A percentile compares a stretch with the other conserved stretches of the same genome.
phyloP scores from a whole-genome alignment of 1,140 invertebrate species.

The Tetragnatha versicolor region DNA sequence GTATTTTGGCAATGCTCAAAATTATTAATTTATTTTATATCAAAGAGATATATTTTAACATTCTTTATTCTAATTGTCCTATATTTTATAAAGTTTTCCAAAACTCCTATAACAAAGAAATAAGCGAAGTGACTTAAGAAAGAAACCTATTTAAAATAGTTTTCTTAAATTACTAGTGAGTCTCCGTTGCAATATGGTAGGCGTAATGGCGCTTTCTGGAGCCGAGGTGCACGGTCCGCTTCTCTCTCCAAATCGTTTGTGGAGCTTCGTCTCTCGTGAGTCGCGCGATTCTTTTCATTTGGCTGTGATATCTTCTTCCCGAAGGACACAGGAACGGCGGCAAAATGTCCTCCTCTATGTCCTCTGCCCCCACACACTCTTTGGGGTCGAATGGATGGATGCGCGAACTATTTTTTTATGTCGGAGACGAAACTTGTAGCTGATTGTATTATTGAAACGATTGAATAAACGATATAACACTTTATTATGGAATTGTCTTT shows the following conservation, averaged over 20 bases:
- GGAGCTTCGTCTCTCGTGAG: constrained; percentile 18
- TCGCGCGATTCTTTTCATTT: constrained; percentile 30
- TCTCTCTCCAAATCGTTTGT: neutral
- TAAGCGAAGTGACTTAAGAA: too few relatives aligned
- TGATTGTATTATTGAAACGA: constrained; percentile 47
- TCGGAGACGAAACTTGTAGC: constrained; percentile 50
- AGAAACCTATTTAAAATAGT: too few relatives aligned
- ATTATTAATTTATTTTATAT: too few relatives aligned
- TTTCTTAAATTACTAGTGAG: too few relatives aligned
- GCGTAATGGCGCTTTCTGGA: too few relatives aligned
- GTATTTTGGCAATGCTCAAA: too few relatives aligned
- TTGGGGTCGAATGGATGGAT: constrained; percentile 5
- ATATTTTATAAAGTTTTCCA: too few relatives aligned
- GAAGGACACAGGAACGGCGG: constrained; percentile 10
- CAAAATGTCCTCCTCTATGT: constrained; percentile 14
- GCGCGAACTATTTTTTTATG: constrained; percentile 52
- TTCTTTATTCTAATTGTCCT: too few relatives aligned
- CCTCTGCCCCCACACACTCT: neutral
- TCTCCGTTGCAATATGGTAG: too few relatives aligned
- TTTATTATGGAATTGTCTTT: neutral
- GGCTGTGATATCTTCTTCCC: constrained; percentile 51
- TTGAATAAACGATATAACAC: constrained; percentile 52
- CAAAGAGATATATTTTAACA: too few relatives aligned
- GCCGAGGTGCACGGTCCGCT: too few relatives aligned
- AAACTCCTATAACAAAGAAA: too few relatives aligned